phyloP scores from a whole-genome alignment of 2,888 invertebrate genomes.

The Ormyrus labotus region DNA sequence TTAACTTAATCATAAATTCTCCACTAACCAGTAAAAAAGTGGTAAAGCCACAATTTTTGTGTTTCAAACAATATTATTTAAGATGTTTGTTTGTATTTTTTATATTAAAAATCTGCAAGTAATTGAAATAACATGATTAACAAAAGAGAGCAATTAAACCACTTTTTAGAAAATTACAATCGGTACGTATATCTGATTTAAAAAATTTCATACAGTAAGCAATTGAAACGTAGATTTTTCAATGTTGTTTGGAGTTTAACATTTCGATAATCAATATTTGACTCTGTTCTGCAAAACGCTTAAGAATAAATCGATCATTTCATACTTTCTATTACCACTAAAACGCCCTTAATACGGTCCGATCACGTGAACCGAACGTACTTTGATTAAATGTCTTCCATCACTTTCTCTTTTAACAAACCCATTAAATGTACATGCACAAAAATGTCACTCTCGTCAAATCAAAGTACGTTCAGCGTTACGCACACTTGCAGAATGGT shows the following conservation, averaged over 20 bases:
- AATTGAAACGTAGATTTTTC: too few relatives aligned
- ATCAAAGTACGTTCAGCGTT: constrained; percentile 71
- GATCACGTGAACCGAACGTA: constrained; percentile 43
- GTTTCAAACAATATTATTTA: too few relatives aligned
- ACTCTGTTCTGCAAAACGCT: constrained; percentile 33
- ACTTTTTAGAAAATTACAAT: background rate
- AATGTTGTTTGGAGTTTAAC: too few relatives aligned
- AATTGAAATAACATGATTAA: background rate
- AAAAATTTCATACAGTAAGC: too few relatives aligned
- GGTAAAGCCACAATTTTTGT: too few relatives aligned
- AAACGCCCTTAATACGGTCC: constrained; percentile 19
- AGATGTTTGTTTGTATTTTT: too few relatives aligned
- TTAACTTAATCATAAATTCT: background rate
- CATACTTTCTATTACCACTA: constrained; percentile 7
- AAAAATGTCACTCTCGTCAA: constrained; percentile 28
- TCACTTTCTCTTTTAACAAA: background rate
- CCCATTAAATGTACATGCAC: too few relatives aligned
- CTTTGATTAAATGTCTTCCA: constrained; percentile 35
- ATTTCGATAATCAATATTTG: background rate
- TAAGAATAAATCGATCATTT: constrained; percentile 41
- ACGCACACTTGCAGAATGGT: constrained; percentile 78
- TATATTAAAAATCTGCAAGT: background rate
- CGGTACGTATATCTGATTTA: too few relatives aligned
- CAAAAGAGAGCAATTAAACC: background rate
- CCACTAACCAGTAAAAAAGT: too few relatives aligned